A percentile compares a stretch with the other conserved stretches of the same genome.
phyloP scores from a whole-genome alignment of 2,888 invertebrate genomes.

The Agonopterix arenella region DNA sequence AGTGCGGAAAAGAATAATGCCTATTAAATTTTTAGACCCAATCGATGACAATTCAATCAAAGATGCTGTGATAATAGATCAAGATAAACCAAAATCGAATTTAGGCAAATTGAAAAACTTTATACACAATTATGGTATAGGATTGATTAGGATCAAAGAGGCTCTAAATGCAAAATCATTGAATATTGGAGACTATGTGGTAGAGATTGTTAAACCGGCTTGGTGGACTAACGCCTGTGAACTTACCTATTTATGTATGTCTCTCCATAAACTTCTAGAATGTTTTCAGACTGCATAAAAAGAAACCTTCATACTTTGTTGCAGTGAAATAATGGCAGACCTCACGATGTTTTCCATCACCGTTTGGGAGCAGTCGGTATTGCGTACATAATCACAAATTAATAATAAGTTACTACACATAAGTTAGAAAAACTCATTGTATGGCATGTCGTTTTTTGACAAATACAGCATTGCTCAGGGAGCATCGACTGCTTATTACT shows the following conservation, averaged over 20 bases:
- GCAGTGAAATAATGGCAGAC: constrained; percentile 43
- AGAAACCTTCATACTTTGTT: constrained; percentile 18
- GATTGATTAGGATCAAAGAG: constrained; percentile 83
- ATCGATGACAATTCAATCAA: constrained; percentile 36
- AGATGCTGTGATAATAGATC: constrained; percentile 41
- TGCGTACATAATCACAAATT: too few species aligned
- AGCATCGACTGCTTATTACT: too few species aligned
- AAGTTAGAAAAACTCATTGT: too few species aligned
- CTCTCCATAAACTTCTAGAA: not conserved
- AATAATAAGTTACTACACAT: too few species aligned
- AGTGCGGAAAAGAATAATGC: constrained; percentile 95
- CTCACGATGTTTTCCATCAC: too few species aligned
- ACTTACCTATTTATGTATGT: constrained; percentile 10
- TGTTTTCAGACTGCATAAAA: too few species aligned
- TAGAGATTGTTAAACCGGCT: constrained; percentile 78
- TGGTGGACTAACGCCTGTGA: constrained; percentile 84
- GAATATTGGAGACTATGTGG: constrained; percentile 71
- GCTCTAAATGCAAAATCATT: constrained; percentile 78
- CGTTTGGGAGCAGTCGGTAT: too few species aligned
- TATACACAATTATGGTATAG: constrained; percentile 80
- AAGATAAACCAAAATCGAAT: constrained; percentile 37
- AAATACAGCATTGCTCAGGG: too few species aligned
- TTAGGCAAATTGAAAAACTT: constrained; percentile 83
- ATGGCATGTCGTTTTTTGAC: too few species aligned
- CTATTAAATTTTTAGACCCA: constrained; percentile 75